Conservation (phyloP, 2,888 invertebrate genomes). For the Apeira syringaria region DNA sequence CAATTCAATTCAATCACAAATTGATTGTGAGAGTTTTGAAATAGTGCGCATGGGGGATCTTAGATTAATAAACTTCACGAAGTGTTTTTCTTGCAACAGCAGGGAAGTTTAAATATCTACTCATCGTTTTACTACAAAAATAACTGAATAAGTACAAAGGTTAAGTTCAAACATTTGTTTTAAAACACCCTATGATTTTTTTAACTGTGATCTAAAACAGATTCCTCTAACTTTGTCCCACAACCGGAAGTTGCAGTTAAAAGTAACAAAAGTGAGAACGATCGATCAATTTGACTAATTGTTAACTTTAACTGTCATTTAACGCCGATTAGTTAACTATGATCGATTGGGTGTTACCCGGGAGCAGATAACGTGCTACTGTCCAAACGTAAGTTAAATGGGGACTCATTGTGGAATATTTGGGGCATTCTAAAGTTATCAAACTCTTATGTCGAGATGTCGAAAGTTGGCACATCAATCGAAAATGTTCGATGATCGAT, state of each 20-base stretch:
- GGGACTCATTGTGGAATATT: not conserved
- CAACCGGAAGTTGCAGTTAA: conserved; percentile 16
- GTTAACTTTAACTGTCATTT: conserved; percentile 7
- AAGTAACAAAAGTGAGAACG: conserved; percentile 4
- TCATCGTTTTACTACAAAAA: no score
- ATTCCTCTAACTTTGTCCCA: not conserved
- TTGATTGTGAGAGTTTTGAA: no score
- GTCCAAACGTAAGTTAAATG: conserved; percentile 8
- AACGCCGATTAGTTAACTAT: conserved; percentile 21
- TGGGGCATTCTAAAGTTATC: not conserved
- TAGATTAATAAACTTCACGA: no score
- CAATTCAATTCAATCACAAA: no score
- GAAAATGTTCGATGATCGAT: conserved; percentile 1
- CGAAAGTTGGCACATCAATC: no score
- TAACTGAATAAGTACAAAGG: no score
- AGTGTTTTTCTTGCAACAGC: no score
- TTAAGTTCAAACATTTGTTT: no score
- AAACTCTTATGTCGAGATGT: not conserved
- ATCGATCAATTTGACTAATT: conserved; percentile 16
- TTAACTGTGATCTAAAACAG: no score
- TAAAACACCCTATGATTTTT: no score
- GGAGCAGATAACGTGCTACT: conserved; percentile 9
- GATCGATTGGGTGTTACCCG: conserved; percentile 23
- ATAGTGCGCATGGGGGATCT: no score
- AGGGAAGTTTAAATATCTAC: no score